Conservation (phyloP, 2,888 invertebrate species). For the Anthrax anthrax region DNA sequence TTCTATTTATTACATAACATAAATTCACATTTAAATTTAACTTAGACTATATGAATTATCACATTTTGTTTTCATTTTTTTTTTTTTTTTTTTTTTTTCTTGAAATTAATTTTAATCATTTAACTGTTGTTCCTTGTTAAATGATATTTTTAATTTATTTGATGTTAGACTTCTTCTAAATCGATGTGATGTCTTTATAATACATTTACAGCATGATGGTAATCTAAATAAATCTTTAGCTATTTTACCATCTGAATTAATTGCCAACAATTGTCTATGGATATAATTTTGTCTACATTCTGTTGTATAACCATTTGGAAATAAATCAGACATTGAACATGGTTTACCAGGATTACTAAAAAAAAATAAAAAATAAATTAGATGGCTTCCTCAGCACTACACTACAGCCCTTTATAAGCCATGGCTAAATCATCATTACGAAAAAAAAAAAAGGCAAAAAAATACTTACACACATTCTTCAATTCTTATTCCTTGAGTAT, state of each 20-base stretch:
- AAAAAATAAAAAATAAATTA: conserved; percentile 6
- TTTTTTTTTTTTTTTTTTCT: no score
- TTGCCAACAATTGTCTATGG: conserved; percentile 38
- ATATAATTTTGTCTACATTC: conserved; percentile 46
- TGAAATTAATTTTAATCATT: no score
- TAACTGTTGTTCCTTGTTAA: no score
- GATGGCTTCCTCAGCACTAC: no score
- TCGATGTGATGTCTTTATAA: conserved; percentile 19
- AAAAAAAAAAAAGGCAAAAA: neutral
- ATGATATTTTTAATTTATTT: no score
- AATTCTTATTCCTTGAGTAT: conserved; percentile 55
- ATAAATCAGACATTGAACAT: conserved; percentile 38
- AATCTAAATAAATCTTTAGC: conserved; percentile 42
- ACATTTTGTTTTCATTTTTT: no score
- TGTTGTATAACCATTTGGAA: conserved; percentile 37
- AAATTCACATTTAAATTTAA: no score
- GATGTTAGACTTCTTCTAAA: neutral
- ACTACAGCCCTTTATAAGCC: neutral
- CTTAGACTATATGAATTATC: no score
- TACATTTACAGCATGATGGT: conserved; percentile 65
- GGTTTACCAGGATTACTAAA: conserved; percentile 30
- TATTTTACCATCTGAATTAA: conserved; percentile 33
- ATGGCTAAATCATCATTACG: no score
- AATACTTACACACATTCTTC: conserved; percentile 57
- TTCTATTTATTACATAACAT: no score